These are phyloP conservation scores for Tetragonula clypearis DNA, from an alignment of 1,140 invertebrate species.

Conservation along the genomic window DNA sequence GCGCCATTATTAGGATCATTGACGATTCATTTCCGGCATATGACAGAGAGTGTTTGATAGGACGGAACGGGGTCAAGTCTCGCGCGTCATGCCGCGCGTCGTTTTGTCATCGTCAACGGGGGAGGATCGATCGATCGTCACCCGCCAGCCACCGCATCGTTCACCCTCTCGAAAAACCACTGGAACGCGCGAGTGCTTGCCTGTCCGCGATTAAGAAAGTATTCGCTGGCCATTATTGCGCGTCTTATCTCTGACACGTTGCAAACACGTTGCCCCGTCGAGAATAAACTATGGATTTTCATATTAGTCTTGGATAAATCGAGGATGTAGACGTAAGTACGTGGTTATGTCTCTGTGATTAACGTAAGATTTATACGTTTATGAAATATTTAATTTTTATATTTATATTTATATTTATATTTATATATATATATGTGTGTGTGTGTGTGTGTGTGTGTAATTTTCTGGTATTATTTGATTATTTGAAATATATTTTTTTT, in stretches of 20 bases:
- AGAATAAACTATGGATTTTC: too few species aligned
- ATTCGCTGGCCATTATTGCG: not conserved
- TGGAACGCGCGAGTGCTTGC: not conserved
- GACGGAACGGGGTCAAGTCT: slow-evolving; percentile 61
- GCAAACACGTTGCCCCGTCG: too few species aligned
- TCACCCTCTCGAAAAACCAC: not conserved
- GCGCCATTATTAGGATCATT: slow-evolving; percentile 64
- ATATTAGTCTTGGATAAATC: too few species aligned
- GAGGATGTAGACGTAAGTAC: too few species aligned
- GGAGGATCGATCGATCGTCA: slow-evolving; percentile 49
- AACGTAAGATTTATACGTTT: too few species aligned
- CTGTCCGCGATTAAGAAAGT: not conserved
- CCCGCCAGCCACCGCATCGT: too few species aligned
- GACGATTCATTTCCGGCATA: slow-evolving; percentile 66
- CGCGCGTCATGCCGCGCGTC: slow-evolving; percentile 56
- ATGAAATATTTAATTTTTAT: too few species aligned
- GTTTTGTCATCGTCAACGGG: slow-evolving; percentile 58
- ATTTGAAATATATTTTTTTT: too few species aligned
- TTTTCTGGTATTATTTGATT: too few species aligned
- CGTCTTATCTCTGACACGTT: not conserved
- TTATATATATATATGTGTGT: too few species aligned
- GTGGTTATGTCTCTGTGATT: too few species aligned
- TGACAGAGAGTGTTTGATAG: slow-evolving; percentile 54
- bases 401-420: too few species aligned
- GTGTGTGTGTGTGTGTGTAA: accelerated